These are phyloP conservation scores for Nephotettix cincticeps DNA, from an alignment of 1,140 invertebrate species.

Conservation along the genomic window DNA sequence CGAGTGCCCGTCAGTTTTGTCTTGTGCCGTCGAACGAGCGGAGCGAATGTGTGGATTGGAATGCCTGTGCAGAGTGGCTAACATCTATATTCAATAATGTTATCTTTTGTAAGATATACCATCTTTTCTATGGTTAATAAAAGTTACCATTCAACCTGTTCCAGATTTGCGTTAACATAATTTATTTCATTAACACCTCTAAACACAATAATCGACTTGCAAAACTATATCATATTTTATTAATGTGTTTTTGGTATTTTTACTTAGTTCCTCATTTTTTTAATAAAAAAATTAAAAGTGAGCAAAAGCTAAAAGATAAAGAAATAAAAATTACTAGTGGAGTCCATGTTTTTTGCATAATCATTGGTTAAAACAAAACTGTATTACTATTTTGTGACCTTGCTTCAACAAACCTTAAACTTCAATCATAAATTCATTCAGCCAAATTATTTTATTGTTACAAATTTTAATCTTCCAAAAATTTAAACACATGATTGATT, in stretches of 20 bases:
- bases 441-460: no score
- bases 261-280: no score
- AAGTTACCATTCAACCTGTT: conserved; percentile 36
- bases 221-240: neutral
- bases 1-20: neutral
- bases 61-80: neutral
- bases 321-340: no score
- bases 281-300: no score
- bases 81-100: conserved; percentile 22
- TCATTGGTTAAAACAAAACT: no score
- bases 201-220: conserved; percentile 9
- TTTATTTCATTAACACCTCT: conserved; percentile 14
- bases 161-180: neutral
- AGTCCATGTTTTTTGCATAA: no score
- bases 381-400: no score
- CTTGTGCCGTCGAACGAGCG: neutral
- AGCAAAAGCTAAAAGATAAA: no score
- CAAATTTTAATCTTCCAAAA: no score
- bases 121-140: conserved; percentile 40
- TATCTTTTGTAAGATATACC: conserved; percentile 29
- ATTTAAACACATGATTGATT: no score
- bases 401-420: no score
- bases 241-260: neutral
- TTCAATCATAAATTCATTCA: no score
- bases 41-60: neutral